Evolutionary conservation across 2,113 vertebrate species (phyloP).

Genomic region (Formicarius rufipectus): DNA sequence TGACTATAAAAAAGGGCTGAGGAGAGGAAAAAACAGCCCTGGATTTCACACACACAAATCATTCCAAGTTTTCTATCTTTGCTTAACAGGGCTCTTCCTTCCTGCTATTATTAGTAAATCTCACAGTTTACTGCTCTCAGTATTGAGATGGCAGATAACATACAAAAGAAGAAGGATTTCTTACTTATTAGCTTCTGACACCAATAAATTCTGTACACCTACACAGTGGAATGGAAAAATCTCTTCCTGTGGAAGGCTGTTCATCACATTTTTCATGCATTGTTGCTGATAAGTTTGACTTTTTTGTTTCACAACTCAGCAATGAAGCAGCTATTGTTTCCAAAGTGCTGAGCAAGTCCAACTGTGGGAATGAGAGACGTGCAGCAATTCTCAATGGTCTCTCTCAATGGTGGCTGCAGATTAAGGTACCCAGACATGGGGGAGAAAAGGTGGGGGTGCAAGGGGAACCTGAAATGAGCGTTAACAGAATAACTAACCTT

Average conservation of each 20-base stretch:
- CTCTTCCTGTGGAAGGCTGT: not conserved
- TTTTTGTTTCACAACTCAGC: slow-evolving; percentile 32
- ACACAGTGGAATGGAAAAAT: not conserved
- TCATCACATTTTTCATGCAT: slow-evolving; percentile 52
- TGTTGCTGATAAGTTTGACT: slow-evolving; percentile 30
- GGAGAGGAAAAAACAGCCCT: slow-evolving; percentile 1
- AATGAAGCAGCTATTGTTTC: slow-evolving; percentile 54
- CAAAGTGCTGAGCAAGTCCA: slow-evolving; percentile 34
- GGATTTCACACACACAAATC: not conserved
- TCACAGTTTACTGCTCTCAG: not conserved
- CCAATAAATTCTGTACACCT: not conserved
- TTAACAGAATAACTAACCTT: not conserved
- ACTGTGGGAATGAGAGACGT: not conserved
- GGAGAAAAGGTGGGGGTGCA: not conserved
- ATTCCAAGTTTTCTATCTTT: slow-evolving; percentile 16
- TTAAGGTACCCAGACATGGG: not conserved
- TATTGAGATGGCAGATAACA: not conserved
- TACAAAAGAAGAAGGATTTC: slow-evolving; percentile 18
- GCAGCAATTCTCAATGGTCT: not conserved
- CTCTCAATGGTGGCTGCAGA: not conserved
- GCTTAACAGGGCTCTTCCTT: slow-evolving; percentile 57
- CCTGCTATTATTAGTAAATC: slow-evolving; percentile 48
- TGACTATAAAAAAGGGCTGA: not conserved
- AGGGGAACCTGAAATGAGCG: not conserved
- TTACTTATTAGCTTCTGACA: not conserved